Evolutionary conservation across 2,888 invertebrate genomes (phyloP).

Genomic region (Tiliacea aurago): DNA sequence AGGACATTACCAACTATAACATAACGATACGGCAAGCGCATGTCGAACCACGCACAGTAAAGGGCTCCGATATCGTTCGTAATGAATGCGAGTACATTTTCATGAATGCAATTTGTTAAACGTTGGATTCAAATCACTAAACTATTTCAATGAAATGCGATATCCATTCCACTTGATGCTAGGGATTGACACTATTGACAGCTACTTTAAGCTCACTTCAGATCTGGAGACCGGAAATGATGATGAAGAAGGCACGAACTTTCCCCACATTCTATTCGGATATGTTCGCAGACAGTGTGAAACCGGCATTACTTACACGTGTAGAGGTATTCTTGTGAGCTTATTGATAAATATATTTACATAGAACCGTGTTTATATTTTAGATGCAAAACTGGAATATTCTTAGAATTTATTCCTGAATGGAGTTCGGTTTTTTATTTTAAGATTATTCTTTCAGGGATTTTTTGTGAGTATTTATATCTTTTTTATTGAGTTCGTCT

Average conservation of each 20-base stretch:
- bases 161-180: no score
- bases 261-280: neutral
- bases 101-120: no score
- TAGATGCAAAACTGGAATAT: slow-evolving; percentile 6
- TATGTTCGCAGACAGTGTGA: neutral
- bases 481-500: neutral
- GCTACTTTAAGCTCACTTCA: no score
- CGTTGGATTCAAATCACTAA: no score
- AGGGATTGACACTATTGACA: no score
- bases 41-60: no score
- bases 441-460: neutral
- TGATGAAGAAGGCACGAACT: neutral
- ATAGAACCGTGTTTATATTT: slow-evolving; percentile 24
- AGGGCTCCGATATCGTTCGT: no score
- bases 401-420: slow-evolving; percentile 9
- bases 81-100: no score
- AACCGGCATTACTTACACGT: slow-evolving; percentile 19
- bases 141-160: no score
- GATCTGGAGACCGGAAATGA: neutral
- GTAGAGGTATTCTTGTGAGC: slow-evolving; percentile 15
- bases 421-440: neutral
- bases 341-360: slow-evolving; percentile 35
- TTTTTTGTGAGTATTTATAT: neutral
- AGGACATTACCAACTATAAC: no score
- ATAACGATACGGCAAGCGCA: no score